Base-by-base conservation (phyloP, 2,797 vertebrate species). In the Cynopterus sphinx region DNA sequence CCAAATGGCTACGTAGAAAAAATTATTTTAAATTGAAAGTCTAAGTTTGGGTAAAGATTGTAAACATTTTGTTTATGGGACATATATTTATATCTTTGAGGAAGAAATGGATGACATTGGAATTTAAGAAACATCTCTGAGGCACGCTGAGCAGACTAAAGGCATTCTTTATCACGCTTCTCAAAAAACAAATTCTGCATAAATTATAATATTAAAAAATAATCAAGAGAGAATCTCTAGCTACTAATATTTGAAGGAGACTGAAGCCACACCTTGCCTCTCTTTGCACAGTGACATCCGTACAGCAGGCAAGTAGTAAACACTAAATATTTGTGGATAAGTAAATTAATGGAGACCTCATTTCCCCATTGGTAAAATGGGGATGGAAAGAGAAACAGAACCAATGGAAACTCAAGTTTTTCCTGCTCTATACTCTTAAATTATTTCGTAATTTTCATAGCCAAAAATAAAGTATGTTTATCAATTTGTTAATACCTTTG, bases 341-440 rank as follows among this genome's bases (percentile, higher is more conserved):
- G 12, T 31, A 61, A 79, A 26, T 49, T 53, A 84, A 31, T 11
- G 4, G 22, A 75, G 2, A 46, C 3, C 3, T 10, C 65, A 1
- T 74, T 65, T 89, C 9, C 3, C 46, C 10, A 24, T 19, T 81
- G 6, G 13, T 39, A 43, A 75, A 16, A 61, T 10, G 9, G 3
- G 11, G 1, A 0, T 5, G 0, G 5, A 0, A 5, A 0, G 43
- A 17, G 36, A 75, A 51, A 70, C 26, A 85, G 1, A 94, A 39
- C 7, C 16, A 73, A 43, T 15, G 9, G 43, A 82, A 31, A 8
- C 2, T 59, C 6, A 59, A 39, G 0, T 9, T 2, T 73, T 79
- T 73, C 59, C 33, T 67, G 39, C 6, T 82, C 19, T 63, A 2
- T 81, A 39, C 3, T 26, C 9, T 24, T 24, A 59, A 7, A 53